Evolutionary conservation across 2,797 vertebrate genomes (phyloP).

Genomic region (Chaenodraco wilsoni): DNA sequence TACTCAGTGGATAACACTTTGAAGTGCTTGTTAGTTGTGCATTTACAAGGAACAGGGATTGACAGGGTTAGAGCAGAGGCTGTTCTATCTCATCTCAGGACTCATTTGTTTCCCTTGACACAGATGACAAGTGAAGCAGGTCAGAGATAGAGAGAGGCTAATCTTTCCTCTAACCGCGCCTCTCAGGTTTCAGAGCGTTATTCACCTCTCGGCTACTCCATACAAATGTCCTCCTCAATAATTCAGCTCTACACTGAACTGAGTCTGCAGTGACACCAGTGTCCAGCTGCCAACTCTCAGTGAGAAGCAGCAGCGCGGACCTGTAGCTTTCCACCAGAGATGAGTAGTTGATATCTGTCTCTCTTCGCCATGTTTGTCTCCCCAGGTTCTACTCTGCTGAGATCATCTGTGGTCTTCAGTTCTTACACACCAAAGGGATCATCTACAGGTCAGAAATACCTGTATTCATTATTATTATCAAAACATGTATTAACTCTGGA

Average conservation of each 20-base stretch:
- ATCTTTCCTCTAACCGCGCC: conserved; percentile 48
- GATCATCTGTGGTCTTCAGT: conserved; percentile 96
- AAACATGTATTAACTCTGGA: conserved; percentile 10
- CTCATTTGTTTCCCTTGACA: conserved; percentile 51
- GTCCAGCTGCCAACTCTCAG: conserved; percentile 39
- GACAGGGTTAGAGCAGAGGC: conserved; percentile 16
- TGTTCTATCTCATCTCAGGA: conserved; percentile 33
- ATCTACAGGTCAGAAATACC: conserved; percentile 92
- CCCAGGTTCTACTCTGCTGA: conserved; percentile 96
- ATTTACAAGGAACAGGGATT: conserved; percentile 31
- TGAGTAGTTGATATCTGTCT: conserved; percentile 32
- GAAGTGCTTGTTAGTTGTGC: conserved; percentile 21
- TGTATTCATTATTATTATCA: not conserved
- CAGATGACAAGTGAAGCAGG: conserved; percentile 62
- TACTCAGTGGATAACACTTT: conserved; percentile 10
- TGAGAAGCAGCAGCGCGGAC: conserved; percentile 7
- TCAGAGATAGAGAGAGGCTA: conserved; percentile 59
- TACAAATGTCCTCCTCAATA: conserved; percentile 79
- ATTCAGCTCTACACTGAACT: conserved; percentile 66
- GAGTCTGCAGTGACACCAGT: conserved; percentile 50
- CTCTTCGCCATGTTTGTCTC: conserved; percentile 37
- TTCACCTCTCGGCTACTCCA: conserved; percentile 70
- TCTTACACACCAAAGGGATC: conserved; percentile 95
- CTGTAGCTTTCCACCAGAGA: conserved; percentile 34
- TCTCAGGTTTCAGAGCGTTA: conserved; percentile 73